phyloP scores from a whole-genome alignment of 2,797 vertebrate genomes.

The Orientallactaga sibirica region DNA sequence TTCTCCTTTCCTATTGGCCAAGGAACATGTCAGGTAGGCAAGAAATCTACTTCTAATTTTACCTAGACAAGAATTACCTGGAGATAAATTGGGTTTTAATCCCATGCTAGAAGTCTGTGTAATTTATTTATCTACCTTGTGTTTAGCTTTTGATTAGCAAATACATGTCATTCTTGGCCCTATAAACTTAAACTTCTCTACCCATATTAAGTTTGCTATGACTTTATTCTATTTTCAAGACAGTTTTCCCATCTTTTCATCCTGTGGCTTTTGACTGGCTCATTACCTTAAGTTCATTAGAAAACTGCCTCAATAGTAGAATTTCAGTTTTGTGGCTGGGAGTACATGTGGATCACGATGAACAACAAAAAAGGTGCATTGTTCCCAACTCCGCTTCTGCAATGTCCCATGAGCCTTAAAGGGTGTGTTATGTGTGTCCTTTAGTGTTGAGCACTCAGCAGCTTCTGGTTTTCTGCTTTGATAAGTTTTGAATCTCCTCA shows the following conservation, averaged over 20 bases:
- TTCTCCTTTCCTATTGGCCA: not conserved
- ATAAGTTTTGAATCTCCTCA: too few relatives aligned
- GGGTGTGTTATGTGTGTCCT: too few relatives aligned
- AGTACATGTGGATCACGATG: rapidly evolving
- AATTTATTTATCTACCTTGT: not conserved
- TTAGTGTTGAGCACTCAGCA: too few relatives aligned
- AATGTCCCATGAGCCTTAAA: too few relatives aligned
- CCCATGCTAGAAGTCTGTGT: not conserved
- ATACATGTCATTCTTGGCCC: not conserved
- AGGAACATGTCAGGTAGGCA: not conserved
- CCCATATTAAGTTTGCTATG: not conserved
- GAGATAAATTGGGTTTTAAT: not conserved
- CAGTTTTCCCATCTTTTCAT: not conserved
- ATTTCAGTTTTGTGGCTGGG: not conserved
- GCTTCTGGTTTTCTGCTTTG: too few relatives aligned
- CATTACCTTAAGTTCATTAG: not conserved
- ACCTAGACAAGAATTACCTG: not conserved
- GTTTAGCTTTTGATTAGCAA: not conserved
- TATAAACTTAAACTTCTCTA: not conserved
- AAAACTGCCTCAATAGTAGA: not conserved
- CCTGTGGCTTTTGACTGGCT: not conserved
- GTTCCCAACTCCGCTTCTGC: too few relatives aligned
- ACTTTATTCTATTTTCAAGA: not conserved
- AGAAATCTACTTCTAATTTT: not conserved
- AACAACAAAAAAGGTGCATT: rapidly evolving